Percentiles rank a stretch among this genome's conserved stretches.
Conservation (phyloP, 2,888 invertebrate species). For the Xestia sexstrigata region DNA sequence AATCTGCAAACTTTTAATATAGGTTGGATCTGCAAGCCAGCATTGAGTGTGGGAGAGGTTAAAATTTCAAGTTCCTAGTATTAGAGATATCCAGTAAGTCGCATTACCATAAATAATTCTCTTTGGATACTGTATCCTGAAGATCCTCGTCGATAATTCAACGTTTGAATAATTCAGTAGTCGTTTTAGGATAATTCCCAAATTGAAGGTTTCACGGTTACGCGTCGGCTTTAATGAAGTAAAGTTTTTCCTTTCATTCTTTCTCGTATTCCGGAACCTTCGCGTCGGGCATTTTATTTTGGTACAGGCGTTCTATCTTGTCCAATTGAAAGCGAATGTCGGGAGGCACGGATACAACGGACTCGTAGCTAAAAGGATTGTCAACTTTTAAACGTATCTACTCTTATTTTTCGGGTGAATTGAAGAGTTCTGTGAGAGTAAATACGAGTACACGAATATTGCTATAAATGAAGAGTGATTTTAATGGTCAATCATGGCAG, state of each 20-base stretch:
- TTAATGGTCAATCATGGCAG: not conserved
- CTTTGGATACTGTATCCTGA: constrained; percentile 80
- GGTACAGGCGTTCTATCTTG: constrained; percentile 56
- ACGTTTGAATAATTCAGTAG: constrained; percentile 85
- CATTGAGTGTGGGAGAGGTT: constrained; percentile 25
- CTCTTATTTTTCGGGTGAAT: constrained; percentile 48
- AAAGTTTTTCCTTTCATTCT: constrained; percentile 73
- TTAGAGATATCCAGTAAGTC: constrained; percentile 73
- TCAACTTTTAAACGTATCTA: constrained; percentile 61
- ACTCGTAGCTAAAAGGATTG: constrained; percentile 63
- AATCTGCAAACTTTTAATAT: constrained; percentile 50
- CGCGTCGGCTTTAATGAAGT: constrained; percentile 80
- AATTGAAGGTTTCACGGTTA: constrained; percentile 83
- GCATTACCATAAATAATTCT: constrained; percentile 83
- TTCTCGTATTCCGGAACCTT: constrained; percentile 60
- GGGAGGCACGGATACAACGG: constrained; percentile 40
- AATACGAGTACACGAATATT: constrained; percentile 3
- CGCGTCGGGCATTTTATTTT: constrained; percentile 58
- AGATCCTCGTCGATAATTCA: constrained; percentile 85
- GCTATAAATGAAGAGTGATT: not conserved
- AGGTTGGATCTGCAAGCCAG: constrained; percentile 27
- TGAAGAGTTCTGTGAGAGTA: constrained; percentile 30
- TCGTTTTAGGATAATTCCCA: constrained; percentile 85
- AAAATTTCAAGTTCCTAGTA: constrained; percentile 44
- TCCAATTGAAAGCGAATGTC: constrained; percentile 65